A percentile compares a stretch with the other conserved stretches of the same genome.
Evolutionary conservation across 2,888 invertebrate genomes (phyloP).

Genomic region (Aporophyla lueneburgensis): DNA sequence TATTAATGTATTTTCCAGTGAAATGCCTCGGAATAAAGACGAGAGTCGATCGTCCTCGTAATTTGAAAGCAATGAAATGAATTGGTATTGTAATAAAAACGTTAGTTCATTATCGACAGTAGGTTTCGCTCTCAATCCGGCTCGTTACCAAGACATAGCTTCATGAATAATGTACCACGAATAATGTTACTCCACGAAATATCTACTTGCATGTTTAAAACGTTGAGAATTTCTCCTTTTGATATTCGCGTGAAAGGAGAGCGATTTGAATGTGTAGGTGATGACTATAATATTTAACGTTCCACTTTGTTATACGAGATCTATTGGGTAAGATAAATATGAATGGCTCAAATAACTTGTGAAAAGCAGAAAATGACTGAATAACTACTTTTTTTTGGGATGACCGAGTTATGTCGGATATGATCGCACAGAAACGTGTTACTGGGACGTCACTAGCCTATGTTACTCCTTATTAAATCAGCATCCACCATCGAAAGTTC

Average conservation of each 20-base stretch:
- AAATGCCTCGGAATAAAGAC: slow-evolving; percentile 45
- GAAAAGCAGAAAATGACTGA: background rate
- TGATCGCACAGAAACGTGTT: too few relatives aligned
- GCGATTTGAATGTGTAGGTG: slow-evolving; percentile 75
- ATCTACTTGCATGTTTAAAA: slow-evolving; percentile 87
- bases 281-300: slow-evolving; percentile 62
- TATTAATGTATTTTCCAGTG: slow-evolving; percentile 58
- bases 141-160: slow-evolving; percentile 86
- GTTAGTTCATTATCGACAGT: slow-evolving; percentile 87
- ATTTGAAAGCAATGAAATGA: slow-evolving; percentile 78
- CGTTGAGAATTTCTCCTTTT: slow-evolving; percentile 83
- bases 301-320: slow-evolving; percentile 61
- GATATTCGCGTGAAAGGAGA: slow-evolving; percentile 75
- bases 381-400: too few relatives aligned
- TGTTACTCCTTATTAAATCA: too few relatives aligned
- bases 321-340: slow-evolving; percentile 43
- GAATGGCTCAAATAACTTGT: background rate
- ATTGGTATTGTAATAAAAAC: slow-evolving; percentile 81
- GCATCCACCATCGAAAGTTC: too few relatives aligned
- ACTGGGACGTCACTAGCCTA: too few relatives aligned
- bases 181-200: slow-evolving; percentile 85
- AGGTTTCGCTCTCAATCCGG: slow-evolving; percentile 82
- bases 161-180: slow-evolving; percentile 89
- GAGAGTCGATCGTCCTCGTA: slow-evolving; percentile 53
- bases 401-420: too few relatives aligned